A percentile compares a stretch with the other conserved stretches of the same genome.
phyloP scores from a whole-genome alignment of 2,797 vertebrate genomes.

The Bryconaethiops microstoma region DNA sequence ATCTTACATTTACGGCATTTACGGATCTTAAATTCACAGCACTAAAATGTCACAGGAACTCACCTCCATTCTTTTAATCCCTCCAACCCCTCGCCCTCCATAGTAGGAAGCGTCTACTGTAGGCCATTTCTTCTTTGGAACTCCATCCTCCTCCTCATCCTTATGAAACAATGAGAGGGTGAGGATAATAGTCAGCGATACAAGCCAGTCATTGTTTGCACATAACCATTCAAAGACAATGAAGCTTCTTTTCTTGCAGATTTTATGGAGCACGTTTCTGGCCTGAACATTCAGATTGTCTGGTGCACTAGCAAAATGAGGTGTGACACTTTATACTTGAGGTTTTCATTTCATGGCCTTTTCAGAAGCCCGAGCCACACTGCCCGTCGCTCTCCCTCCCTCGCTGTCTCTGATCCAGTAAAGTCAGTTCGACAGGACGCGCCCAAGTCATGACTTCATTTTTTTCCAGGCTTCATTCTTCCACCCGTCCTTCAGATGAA shows the following conservation, averaged over 20 bases:
- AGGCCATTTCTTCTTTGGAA: constrained; percentile 97
- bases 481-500: constrained; percentile 27
- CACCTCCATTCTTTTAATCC: constrained; percentile 99
- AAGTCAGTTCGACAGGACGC: constrained; percentile 41
- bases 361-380: constrained; percentile 6
- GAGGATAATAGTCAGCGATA: constrained; percentile 17
- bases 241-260: background rate
- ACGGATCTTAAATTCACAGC: too few relatives aligned
- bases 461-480: constrained; percentile 47
- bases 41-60: constrained; percentile 18
- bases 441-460: constrained; percentile 55
- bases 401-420: constrained; percentile 33
- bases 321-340: constrained; percentile 48
- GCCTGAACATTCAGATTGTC: constrained; percentile 2
- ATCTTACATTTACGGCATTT: too few relatives aligned
- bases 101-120: constrained; percentile 98
- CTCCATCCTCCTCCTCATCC: constrained; percentile 90
- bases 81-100: constrained; percentile 93
- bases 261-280: constrained; percentile 23
- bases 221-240: background rate
- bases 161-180: constrained; percentile 66
- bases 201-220: background rate
- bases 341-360: constrained; percentile 49
- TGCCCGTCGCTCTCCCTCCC: constrained; percentile 7
- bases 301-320: constrained; percentile 41